Evolutionary conservation across 2,113 vertebrate genomes (phyloP).

Genomic region (Lampris megalopsis): DNA sequence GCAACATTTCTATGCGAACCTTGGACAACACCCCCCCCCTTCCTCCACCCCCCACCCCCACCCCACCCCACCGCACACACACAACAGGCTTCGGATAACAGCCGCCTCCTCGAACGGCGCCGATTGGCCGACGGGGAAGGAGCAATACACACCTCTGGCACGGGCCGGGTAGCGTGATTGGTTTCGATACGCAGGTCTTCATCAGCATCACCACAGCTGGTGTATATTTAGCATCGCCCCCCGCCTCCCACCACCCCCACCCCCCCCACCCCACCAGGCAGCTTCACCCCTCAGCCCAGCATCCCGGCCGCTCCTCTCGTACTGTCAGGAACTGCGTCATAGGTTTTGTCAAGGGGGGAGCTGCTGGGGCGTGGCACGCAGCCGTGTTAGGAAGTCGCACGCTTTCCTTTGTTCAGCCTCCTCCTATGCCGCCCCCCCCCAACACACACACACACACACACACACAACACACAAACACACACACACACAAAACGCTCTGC

Average conservation of each 20-base stretch:
- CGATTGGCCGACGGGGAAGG: conserved; percentile 49
- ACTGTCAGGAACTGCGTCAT: conserved; percentile 75
- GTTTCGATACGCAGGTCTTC: conserved; percentile 52
- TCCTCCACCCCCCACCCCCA: not conserved
- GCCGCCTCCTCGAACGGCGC: not conserved
- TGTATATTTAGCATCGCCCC: conserved; percentile 67
- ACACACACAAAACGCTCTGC: no score
- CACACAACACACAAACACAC: no score
- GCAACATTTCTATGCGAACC: conserved; percentile 32
- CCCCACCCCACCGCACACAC: no score
- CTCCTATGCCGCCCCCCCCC: conserved; percentile 18
- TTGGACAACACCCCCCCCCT: conserved; percentile 8
- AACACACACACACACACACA: conserved; percentile 16
- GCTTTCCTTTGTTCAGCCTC: conserved; percentile 31
- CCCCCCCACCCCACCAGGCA: not conserved
- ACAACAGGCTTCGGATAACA: not conserved
- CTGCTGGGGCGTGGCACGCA: conserved; percentile 61
- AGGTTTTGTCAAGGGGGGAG: conserved; percentile 61
- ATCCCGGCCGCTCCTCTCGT: conserved; percentile 27
- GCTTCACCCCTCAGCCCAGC: not conserved
- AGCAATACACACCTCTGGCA: conserved; percentile 56
- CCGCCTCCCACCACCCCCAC: not conserved
- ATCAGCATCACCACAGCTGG: conserved; percentile 56
- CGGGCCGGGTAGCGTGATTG: conserved; percentile 59
- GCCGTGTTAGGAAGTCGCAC: conserved; percentile 50